phyloP scores from a whole-genome alignment of 2,888 invertebrate genomes.

The Amblyjoppa proteus region DNA sequence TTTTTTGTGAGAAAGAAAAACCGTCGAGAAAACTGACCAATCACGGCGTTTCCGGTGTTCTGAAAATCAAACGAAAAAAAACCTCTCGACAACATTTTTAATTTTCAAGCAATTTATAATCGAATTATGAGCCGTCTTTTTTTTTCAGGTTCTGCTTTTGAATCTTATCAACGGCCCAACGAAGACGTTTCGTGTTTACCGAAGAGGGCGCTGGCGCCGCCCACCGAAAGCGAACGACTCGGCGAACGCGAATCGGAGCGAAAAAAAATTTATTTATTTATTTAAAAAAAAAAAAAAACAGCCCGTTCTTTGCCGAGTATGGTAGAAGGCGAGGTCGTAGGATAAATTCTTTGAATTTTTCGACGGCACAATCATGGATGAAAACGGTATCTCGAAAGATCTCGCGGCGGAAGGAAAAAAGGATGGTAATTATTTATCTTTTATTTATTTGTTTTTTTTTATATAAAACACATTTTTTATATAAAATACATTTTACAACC shows the following conservation, averaged over 20 bases:
- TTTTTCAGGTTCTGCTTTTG: constrained; percentile 10
- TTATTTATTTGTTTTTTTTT: not conserved
- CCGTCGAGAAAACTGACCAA: no score
- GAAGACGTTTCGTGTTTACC: not conserved
- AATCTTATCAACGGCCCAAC: constrained; percentile 51
- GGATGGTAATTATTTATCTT: constrained; percentile 24
- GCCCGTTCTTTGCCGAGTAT: not conserved
- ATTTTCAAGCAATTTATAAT: no score
- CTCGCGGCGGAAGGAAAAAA: not conserved
- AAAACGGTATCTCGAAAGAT: constrained; percentile 11
- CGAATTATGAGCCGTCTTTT: not conserved
- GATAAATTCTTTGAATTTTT: not conserved
- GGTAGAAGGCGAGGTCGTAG: not conserved
- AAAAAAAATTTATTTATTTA: not conserved
- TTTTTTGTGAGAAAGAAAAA: no score
- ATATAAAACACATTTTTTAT: no score
- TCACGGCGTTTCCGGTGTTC: no score
- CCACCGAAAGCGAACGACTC: not conserved
- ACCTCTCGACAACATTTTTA: no score
- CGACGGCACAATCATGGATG: not conserved
- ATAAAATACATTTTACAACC: no score
- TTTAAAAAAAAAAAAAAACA: not conserved
- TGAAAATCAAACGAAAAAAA: no score
- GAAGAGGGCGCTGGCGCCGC: constrained; percentile 20
- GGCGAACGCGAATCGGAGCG: not conserved